phyloP scores from a whole-genome alignment of 2,113 vertebrate species.

The Struthio camelus region DNA sequence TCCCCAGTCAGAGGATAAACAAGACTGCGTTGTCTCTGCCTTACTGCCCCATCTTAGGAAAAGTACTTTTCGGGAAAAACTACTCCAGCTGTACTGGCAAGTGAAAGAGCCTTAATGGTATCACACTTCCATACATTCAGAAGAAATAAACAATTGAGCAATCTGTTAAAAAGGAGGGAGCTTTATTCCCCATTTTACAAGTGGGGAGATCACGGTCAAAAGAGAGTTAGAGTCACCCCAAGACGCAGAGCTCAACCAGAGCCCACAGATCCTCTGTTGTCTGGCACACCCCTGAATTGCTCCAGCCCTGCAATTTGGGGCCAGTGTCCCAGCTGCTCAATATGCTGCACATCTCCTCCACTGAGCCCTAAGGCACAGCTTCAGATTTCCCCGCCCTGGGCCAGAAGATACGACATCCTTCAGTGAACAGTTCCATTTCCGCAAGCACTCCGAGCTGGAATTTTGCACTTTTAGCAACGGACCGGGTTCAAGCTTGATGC shows the following conservation, averaged over 20 bases:
- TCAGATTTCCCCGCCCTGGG: accelerated
- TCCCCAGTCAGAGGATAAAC: neutral
- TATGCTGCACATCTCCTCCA: neutral
- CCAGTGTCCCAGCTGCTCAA: neutral
- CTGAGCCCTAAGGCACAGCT: neutral
- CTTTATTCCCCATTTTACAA: neutral
- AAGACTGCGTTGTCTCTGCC: neutral
- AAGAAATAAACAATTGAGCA: neutral
- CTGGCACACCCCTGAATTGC: neutral
- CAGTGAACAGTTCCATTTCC: neutral
- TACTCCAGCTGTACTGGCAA: neutral
- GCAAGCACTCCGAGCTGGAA: neutral
- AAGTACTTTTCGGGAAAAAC: neutral
- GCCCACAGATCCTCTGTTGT: accelerated
- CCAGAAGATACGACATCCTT: accelerated
- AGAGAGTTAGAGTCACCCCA: neutral
- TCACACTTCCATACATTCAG: neutral
- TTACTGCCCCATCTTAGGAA: neutral
- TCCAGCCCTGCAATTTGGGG: neutral
- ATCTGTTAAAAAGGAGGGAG: neutral
- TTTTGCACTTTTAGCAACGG: neutral
- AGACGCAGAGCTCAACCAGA: accelerated
- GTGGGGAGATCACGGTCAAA: neutral
- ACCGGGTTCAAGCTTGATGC: neutral
- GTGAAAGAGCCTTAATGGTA: neutral